Evolutionary conservation across 2,888 invertebrate genomes (phyloP).

Genomic region (Acronicta leporina): DNA sequence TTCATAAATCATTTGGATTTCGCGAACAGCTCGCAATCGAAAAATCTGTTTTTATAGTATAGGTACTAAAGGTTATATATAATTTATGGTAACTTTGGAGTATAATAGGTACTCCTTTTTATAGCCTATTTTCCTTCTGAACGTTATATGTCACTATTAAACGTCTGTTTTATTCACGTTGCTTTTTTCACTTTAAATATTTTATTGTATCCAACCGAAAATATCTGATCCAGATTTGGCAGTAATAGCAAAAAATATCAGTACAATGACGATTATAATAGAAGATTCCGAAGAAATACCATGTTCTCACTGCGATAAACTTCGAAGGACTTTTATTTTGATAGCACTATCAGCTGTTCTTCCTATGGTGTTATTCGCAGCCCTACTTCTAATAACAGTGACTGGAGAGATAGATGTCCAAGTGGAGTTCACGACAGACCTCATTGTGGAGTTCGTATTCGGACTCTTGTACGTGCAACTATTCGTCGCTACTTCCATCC

Average conservation of each 20-base stretch:
- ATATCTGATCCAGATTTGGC: conserved; percentile 10
- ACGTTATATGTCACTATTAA: conserved; percentile 24
- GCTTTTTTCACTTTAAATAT: conserved; percentile 21
- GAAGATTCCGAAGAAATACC: conserved; percentile 69
- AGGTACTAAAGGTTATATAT: conserved; percentile 8
- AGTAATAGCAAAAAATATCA: background rate
- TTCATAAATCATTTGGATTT: too few relatives aligned
- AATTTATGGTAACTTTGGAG: conserved; percentile 22
- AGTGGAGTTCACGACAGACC: conserved; percentile 54
- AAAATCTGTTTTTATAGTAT: too few relatives aligned
- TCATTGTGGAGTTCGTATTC: conserved; percentile 71
- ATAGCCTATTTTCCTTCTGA: conserved; percentile 11
- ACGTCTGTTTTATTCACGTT: conserved; percentile 28
- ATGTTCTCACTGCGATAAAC: conserved; percentile 67
- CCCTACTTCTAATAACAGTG: conserved; percentile 64
- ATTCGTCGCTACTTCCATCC: conserved; percentile 70
- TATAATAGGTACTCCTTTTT: conserved; percentile 8
- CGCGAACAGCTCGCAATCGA: too few relatives aligned
- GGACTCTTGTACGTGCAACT: conserved; percentile 73
- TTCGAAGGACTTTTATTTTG: conserved; percentile 67
- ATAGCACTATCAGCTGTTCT: conserved; percentile 74
- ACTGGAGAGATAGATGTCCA: conserved; percentile 52
- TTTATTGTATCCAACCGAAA: conserved; percentile 11
- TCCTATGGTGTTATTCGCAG: conserved; percentile 73
- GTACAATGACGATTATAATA: conserved; percentile 63